Percentiles rank a stretch among this genome's conserved stretches.
phyloP scores from a whole-genome alignment of 2,113 vertebrate genomes.

The Pteropus alecto region DNA sequence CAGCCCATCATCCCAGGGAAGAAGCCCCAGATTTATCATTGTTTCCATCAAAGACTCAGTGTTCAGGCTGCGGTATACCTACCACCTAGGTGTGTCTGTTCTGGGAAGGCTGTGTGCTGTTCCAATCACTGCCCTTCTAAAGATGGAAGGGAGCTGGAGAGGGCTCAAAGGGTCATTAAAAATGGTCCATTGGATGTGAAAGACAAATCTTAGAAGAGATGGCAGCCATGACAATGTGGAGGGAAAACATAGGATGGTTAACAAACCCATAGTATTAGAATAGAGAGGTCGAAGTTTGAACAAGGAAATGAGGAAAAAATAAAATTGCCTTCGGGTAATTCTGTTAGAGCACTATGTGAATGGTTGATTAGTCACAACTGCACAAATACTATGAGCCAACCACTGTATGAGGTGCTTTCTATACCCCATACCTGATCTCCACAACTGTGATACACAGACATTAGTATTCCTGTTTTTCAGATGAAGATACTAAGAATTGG shows the following conservation, averaged over 20 bases:
- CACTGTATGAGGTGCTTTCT: background rate
- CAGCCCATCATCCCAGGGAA: background rate
- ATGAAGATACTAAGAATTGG: background rate
- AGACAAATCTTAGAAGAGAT: background rate
- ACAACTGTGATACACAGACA: background rate
- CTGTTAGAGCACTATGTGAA: background rate
- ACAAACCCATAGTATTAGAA: background rate
- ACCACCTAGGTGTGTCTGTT: no score
- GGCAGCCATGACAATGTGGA: fast-evolving
- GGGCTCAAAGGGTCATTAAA: background rate
- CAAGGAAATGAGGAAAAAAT: background rate
- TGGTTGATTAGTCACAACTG: background rate
- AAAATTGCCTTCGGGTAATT: background rate
- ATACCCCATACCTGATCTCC: background rate
- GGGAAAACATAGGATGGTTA: background rate
- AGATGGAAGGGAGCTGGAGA: background rate
- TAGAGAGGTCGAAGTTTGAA: background rate
- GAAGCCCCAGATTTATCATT: background rate
- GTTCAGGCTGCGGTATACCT: background rate
- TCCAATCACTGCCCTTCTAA: background rate
- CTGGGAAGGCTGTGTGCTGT: fast-evolving
- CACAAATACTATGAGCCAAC: background rate
- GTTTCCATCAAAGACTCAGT: background rate
- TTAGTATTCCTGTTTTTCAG: background rate
- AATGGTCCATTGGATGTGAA: background rate